A percentile compares a stretch with the other conserved stretches of the same genome.
These are phyloP conservation scores for Myxocyprinus asiaticus DNA, from an alignment of 2,113 vertebrate genomes.

Conservation along the genomic window DNA sequence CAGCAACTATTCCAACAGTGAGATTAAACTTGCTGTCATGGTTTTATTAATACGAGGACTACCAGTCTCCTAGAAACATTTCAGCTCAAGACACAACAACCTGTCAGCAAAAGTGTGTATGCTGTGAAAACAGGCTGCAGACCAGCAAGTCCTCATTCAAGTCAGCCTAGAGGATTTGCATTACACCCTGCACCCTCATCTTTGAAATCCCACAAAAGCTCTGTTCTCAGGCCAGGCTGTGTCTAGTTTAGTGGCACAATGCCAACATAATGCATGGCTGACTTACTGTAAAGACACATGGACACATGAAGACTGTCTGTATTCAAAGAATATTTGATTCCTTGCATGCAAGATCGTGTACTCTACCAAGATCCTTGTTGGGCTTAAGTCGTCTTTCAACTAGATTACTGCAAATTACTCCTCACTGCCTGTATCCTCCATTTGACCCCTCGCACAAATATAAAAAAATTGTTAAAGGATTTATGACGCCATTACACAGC, in stretches of 20 bases:
- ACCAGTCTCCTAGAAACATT: too few species aligned
- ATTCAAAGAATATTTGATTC: neutral
- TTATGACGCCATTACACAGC: slow-evolving; percentile 26
- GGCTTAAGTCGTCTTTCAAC: too few species aligned
- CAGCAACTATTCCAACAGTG: too few species aligned
- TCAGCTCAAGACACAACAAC: too few species aligned
- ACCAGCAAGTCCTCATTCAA: too few species aligned
- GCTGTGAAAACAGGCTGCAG: too few species aligned
- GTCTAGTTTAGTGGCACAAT: neutral
- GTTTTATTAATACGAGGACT: too few species aligned
- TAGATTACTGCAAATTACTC: slow-evolving; percentile 11
- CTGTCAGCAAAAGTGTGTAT: too few species aligned
- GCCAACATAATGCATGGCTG: neutral
- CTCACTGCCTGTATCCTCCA: slow-evolving; percentile 14
- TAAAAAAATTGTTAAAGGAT: slow-evolving; percentile 12
- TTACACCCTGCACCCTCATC: too few species aligned
- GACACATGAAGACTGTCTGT: neutral
- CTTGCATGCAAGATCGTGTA: neutral
- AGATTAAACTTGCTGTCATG: too few species aligned
- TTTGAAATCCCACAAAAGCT: slow-evolving; percentile 14
- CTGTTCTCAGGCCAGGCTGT: neutral
- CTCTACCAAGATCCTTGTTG: neutral
- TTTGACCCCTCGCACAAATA: slow-evolving; percentile 5
- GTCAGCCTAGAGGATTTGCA: too few species aligned
- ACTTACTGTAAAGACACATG: too few species aligned